Conservation (phyloP, 1,140 invertebrate genomes). For the Nephila pilipes region DNA sequence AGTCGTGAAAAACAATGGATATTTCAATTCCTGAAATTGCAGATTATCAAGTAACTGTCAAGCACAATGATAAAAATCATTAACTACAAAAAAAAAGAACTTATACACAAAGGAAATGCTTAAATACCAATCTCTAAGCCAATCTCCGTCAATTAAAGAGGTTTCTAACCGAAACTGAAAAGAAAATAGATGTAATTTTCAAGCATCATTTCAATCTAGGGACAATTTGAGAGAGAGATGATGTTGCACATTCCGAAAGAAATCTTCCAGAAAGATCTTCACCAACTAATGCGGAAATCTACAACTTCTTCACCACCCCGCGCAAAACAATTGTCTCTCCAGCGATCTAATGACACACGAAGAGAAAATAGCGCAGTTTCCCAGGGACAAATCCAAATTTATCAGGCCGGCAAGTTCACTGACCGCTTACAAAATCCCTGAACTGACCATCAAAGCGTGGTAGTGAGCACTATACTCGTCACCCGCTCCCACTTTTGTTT, state of each 20-base stretch:
- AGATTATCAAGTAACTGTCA: too few relatives aligned
- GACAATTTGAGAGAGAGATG: too few relatives aligned
- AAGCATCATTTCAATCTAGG: too few relatives aligned
- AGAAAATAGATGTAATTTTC: too few relatives aligned
- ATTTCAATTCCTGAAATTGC: too few relatives aligned
- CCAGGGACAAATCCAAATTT: neutral
- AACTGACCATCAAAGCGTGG: constrained; percentile 9
- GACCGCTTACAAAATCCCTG: neutral
- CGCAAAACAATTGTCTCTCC: neutral
- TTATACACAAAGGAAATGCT: too few relatives aligned
- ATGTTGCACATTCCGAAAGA: neutral
- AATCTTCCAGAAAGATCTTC: neutral
- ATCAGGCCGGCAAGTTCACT: neutral
- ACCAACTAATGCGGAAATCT: neutral
- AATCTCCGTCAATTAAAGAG: too few relatives aligned
- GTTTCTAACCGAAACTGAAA: too few relatives aligned
- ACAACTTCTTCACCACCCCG: neutral
- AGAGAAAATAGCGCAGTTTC: neutral
- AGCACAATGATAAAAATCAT: too few relatives aligned
- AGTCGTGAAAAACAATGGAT: too few relatives aligned
- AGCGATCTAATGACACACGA: neutral
- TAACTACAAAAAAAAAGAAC: too few relatives aligned
- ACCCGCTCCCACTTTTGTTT: neutral
- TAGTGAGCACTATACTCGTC: neutral
- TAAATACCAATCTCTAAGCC: too few relatives aligned